These are phyloP conservation scores for Eilema griseolum DNA, from an alignment of 2,888 invertebrate species.

Conservation along the genomic window DNA sequence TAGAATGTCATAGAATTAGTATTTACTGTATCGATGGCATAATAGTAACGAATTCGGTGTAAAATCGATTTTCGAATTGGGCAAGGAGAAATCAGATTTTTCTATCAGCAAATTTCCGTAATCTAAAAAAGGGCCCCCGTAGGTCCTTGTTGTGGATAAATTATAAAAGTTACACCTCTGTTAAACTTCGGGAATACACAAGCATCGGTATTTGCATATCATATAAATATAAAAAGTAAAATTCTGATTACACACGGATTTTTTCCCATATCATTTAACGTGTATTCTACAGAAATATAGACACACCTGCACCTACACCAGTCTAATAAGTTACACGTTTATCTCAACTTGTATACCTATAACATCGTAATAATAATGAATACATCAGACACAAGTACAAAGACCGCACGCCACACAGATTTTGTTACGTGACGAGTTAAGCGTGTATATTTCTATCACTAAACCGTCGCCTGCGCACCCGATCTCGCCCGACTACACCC, in stretches of 20 bases:
- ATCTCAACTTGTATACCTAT: constrained; percentile 35
- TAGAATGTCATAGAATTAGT: too few relatives aligned
- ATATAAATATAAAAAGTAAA: not conserved
- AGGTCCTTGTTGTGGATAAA: not conserved
- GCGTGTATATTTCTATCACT: constrained; percentile 52
- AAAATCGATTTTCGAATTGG: not conserved
- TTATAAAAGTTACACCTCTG: not conserved
- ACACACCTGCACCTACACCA: not conserved
- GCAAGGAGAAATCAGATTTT: not conserved
- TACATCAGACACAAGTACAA: constrained; percentile 62
- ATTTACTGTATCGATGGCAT: too few relatives aligned
- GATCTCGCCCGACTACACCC: constrained; percentile 59
- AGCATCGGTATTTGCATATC: not conserved
- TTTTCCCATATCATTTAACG: constrained; percentile 2
- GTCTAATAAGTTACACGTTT: constrained; percentile 25
- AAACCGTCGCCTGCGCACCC: constrained; percentile 62
- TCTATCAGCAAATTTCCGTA: not conserved
- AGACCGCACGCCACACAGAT: constrained; percentile 63
- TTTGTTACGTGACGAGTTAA: constrained; percentile 69
- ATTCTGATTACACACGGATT: not conserved
- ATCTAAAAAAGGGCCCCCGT: not conserved
- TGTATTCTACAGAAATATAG: not conserved
- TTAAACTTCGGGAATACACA: not conserved
- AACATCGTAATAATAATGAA: constrained; percentile 22
- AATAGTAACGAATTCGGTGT: not conserved